A percentile compares a stretch with the other conserved stretches of the same genome.
These are phyloP conservation scores for Mechanitis messenoides DNA, from an alignment of 2,888 invertebrate species.

Conservation along the genomic window DNA sequence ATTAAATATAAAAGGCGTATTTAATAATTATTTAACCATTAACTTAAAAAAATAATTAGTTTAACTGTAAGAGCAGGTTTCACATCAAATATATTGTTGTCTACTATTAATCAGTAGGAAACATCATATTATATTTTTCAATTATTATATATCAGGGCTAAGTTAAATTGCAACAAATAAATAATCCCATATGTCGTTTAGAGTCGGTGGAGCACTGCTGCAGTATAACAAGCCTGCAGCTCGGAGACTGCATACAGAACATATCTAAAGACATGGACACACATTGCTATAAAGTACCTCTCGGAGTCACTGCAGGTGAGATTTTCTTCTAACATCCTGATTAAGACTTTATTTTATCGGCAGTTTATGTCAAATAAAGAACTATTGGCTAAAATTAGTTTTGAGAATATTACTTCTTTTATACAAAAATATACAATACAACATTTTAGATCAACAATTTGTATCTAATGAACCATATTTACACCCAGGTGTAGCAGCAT, in stretches of 20 bases:
- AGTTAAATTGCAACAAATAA: no score
- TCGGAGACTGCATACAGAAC: slow-evolving; percentile 92
- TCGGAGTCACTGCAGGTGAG: slow-evolving; percentile 93
- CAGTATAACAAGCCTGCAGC: slow-evolving; percentile 91
- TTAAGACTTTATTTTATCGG: no score
- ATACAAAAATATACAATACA: no score
- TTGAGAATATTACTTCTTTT: no score
- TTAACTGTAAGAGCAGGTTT: background rate
- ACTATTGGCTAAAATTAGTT: background rate
- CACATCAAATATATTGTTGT: no score
- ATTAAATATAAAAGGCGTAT: background rate
- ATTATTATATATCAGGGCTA: background rate
- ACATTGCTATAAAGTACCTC: slow-evolving; percentile 90
- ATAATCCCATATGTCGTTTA: slow-evolving; percentile 46
- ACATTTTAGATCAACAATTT: no score
- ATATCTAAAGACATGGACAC: slow-evolving; percentile 98
- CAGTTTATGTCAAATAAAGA: no score
- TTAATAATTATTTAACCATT: no score
- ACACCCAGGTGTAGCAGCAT: slow-evolving; percentile 92
- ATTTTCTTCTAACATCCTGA: background rate
- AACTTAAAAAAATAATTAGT: background rate
- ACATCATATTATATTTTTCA: background rate
- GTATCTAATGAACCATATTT: no score
- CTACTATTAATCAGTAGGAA: no score
- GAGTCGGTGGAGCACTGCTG: slow-evolving; percentile 98